phyloP scores from a whole-genome alignment of 1,140 invertebrate species.

The Tetramorium alpestre region DNA sequence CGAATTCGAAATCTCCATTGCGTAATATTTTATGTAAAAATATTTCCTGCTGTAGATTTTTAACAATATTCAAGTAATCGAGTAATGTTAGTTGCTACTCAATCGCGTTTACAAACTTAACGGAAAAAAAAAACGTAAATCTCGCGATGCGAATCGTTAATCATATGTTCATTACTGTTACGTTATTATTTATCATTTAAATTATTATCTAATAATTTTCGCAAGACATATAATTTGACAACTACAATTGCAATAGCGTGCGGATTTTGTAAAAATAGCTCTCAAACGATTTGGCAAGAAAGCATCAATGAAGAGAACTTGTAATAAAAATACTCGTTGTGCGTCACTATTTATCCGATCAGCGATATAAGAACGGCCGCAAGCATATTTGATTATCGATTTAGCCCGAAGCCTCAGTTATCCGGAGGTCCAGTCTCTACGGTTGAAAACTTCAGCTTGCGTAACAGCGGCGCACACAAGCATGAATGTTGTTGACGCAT shows the following conservation, averaged over 20 bases:
- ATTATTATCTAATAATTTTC: conserved; percentile 6
- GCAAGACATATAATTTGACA: background rate
- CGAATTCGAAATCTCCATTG: background rate
- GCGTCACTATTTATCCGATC: conserved; percentile 40
- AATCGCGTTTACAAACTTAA: background rate
- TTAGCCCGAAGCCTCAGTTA: conserved; percentile 66
- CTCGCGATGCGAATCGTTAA: background rate
- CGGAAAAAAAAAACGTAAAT: background rate
- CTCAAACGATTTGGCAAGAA: background rate
- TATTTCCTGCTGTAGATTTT: background rate
- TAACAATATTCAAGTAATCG: background rate
- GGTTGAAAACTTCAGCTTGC: conserved; percentile 57
- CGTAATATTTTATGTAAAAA: background rate
- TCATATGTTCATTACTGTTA: background rate
- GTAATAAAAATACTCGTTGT: conserved; percentile 10
- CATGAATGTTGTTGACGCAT: conserved; percentile 63
- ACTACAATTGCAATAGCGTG: background rate
- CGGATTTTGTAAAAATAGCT: background rate
- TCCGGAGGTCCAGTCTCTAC: conserved; percentile 50
- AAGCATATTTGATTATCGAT: conserved; percentile 68
- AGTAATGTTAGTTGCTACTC: background rate
- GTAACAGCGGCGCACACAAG: conserved; percentile 52
- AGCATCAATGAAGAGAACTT: conserved; percentile 30
- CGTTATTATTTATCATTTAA: background rate
- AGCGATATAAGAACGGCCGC: conserved; percentile 20